Evolutionary conservation across 2,113 vertebrate species (phyloP).

Genomic region (Sceloporus tristichus): DNA sequence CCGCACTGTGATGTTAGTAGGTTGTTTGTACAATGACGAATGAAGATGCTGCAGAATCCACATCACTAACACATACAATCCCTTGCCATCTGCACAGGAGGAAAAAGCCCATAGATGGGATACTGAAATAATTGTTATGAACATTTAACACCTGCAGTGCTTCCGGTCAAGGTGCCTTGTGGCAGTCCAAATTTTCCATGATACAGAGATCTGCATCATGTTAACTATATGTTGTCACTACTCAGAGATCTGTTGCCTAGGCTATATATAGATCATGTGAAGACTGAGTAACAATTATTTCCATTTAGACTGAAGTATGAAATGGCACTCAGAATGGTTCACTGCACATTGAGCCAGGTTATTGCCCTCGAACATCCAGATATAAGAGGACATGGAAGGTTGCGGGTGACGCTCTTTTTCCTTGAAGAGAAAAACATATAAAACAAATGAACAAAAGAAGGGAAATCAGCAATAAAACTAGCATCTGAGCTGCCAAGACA

Average conservation of each 20-base stretch:
- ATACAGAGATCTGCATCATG: background rate
- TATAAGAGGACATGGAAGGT: background rate
- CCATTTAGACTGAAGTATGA: background rate
- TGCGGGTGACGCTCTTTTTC: background rate
- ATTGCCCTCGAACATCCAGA: background rate
- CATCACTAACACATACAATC: background rate
- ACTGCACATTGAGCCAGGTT: background rate
- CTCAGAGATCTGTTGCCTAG: background rate
- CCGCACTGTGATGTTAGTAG: background rate
- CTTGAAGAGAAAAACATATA: background rate
- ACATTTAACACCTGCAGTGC: background rate
- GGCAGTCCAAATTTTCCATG: background rate
- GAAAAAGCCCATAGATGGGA: too few species aligned
- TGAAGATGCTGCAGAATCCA: background rate
- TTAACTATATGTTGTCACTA: background rate
- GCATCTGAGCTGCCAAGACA: background rate
- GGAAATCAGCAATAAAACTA: background rate
- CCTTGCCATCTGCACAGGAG: background rate
- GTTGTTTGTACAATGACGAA: background rate
- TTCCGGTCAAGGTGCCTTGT: background rate
- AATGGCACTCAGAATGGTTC: background rate
- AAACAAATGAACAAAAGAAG: background rate
- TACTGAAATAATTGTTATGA: background rate
- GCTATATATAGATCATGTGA: background rate
- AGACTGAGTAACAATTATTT: background rate